Conservation (phyloP, 2,113 vertebrate genomes). For the Calonectris borealis region DNA sequence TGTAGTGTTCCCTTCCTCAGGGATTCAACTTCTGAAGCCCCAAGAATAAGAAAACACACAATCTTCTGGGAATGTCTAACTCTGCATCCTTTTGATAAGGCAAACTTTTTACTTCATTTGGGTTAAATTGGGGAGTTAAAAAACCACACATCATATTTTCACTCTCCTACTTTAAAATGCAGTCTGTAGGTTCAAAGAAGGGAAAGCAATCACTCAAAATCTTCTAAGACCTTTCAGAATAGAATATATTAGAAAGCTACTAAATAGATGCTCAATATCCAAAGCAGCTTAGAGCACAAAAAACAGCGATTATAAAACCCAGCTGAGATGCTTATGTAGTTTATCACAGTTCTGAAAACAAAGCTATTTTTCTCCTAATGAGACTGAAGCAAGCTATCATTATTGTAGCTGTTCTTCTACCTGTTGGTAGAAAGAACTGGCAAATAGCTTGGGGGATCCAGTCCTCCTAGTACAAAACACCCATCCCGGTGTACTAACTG, state of each 20-base stretch:
- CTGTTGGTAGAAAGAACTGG: not conserved
- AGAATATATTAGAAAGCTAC: not conserved
- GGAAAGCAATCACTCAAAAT: conserved; percentile 8
- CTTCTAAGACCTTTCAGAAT: not conserved
- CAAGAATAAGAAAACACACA: not conserved
- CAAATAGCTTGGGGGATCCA: not conserved
- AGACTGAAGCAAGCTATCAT: not conserved
- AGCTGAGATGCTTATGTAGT: not conserved
- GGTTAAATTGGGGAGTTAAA: conserved; percentile 30
- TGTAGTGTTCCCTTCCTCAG: not conserved
- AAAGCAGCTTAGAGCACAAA: not conserved
- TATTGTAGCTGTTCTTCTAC: not conserved
- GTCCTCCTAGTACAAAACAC: not conserved
- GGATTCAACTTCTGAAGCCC: conserved; percentile 18
- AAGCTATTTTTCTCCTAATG: not conserved
- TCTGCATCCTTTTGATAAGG: conserved; percentile 22
- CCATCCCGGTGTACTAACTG: not conserved
- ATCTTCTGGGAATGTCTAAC: conserved; percentile 26
- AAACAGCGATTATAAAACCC: not conserved
- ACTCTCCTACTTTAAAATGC: conserved; percentile 21
- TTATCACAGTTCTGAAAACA: not conserved
- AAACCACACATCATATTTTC: conserved; percentile 16
- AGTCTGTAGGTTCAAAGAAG: conserved; percentile 23
- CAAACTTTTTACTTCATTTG: conserved; percentile 23
- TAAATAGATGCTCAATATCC: not conserved